These are phyloP conservation scores for Venusia cambrica DNA, from an alignment of 2,888 invertebrate genomes.

Conservation along the genomic window DNA sequence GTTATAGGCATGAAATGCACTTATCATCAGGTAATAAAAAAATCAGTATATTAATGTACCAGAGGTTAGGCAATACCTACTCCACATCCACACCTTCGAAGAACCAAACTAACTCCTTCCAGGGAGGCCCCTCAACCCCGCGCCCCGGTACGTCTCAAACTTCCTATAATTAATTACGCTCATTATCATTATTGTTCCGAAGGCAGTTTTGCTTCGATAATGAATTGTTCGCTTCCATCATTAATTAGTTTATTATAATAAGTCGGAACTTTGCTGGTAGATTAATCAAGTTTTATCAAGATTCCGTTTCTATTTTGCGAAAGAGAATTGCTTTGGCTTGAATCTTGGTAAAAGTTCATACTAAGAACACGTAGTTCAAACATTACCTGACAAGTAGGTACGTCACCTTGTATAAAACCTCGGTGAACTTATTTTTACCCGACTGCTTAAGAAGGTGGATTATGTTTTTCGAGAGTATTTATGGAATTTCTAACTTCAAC, in stretches of 20 bases:
- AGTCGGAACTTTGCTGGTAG: slow-evolving; percentile 67
- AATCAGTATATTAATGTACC: no score
- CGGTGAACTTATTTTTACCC: no score
- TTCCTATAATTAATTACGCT: slow-evolving; percentile 81
- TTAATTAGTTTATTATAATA: slow-evolving; percentile 82
- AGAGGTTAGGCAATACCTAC: slow-evolving; percentile 34
- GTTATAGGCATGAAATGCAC: no score
- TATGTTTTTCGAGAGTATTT: no score
- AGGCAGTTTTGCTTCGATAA: slow-evolving; percentile 81
- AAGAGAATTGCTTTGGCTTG: slow-evolving; percentile 14
- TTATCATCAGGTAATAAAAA: no score
- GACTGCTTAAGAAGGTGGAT: no score
- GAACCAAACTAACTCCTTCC: slow-evolving; percentile 28
- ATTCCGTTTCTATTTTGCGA: slow-evolving; percentile 37
- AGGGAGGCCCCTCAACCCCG: slow-evolving; percentile 44
- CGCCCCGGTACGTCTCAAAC: slow-evolving; percentile 72
- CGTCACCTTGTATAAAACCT: no score
- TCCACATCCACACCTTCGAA: slow-evolving; percentile 34
- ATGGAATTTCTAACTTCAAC: no score
- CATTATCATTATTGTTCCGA: slow-evolving; percentile 81
- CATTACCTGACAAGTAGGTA: no score
- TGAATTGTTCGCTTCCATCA: slow-evolving; percentile 79
- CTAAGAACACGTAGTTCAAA: no score
- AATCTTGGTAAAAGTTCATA: background rate
- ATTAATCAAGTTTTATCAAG: slow-evolving; percentile 79